Evolutionary conservation across 2,113 vertebrate species (phyloP).

Genomic region (Phrynosoma platyrhinos): DNA sequence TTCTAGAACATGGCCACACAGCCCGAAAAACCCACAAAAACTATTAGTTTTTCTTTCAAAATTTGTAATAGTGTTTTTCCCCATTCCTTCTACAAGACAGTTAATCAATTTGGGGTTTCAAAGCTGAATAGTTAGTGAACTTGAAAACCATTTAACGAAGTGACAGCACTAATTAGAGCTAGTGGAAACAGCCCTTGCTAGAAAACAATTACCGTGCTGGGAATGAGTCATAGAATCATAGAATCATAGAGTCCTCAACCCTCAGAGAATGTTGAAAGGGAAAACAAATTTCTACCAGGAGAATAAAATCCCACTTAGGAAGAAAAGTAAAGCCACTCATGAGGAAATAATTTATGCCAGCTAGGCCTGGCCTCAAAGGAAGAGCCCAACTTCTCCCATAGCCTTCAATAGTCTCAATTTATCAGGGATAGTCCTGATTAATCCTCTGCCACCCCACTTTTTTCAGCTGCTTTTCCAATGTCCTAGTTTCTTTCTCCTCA

Average conservation of each 20-base stretch:
- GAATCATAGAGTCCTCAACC: too few relatives aligned
- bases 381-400: not conserved
- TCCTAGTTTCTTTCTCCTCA: too few relatives aligned
- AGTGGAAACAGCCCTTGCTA: not conserved
- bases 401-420: too few relatives aligned
- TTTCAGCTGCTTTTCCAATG: too few relatives aligned
- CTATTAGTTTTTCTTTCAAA: too few relatives aligned
- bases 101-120: not conserved
- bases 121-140: conserved; percentile 20
- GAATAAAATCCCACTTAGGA: not conserved
- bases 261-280: not conserved
- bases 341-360: not conserved
- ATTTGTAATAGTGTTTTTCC: not conserved
- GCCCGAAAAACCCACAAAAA: too few relatives aligned
- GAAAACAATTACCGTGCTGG: not conserved
- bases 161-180: not conserved
- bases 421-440: too few relatives aligned
- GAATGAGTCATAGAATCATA: too few relatives aligned
- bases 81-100: not conserved
- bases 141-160: not conserved
- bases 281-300: not conserved
- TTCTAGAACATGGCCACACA: too few relatives aligned
- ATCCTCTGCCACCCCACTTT: too few relatives aligned
- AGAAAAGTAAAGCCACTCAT: not conserved
- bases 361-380: not conserved